Conservation (phyloP, 2,888 invertebrate species). For the Theretra japonica region DNA sequence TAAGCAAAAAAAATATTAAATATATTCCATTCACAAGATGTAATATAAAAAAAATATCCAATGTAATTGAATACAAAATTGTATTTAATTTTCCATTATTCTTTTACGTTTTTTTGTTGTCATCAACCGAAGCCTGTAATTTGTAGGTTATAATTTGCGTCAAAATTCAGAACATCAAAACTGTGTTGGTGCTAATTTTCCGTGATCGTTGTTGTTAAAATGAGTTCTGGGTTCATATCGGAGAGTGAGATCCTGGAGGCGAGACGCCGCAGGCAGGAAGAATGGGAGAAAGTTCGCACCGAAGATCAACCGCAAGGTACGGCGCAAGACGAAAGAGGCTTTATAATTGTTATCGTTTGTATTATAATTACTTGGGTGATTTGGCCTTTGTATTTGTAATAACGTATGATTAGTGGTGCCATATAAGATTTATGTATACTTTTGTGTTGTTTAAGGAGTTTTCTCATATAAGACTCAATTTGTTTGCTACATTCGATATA, state of each 20-base stretch:
- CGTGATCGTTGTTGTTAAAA: constrained; percentile 57
- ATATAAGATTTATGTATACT: not conserved
- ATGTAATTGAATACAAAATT: not conserved
- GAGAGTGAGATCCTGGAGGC: constrained; percentile 94
- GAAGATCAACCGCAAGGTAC: constrained; percentile 95
- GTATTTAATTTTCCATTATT: not conserved
- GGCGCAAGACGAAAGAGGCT: constrained; percentile 41
- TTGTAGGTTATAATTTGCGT: constrained; percentile 9
- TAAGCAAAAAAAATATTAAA: too few relatives aligned
- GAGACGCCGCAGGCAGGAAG: constrained; percentile 93
- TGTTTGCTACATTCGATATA: too few relatives aligned
- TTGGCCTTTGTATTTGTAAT: not conserved
- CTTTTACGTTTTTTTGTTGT: not conserved
- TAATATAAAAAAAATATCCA: constrained; percentile 28
- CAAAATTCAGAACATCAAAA: not conserved
- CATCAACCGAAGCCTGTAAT: not conserved
- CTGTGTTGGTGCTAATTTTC: not conserved
- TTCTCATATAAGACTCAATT: too few relatives aligned
- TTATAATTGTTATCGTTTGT: constrained; percentile 35
- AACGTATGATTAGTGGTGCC: not conserved
- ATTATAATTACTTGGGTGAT: not conserved
- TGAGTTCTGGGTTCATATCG: constrained; percentile 97
- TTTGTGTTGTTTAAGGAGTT: not conserved
- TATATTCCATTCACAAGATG: not conserved
- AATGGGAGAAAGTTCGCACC: constrained; percentile 98